Conservation (phyloP, 2,797 vertebrate species). For the Harpagifer antarcticus region DNA sequence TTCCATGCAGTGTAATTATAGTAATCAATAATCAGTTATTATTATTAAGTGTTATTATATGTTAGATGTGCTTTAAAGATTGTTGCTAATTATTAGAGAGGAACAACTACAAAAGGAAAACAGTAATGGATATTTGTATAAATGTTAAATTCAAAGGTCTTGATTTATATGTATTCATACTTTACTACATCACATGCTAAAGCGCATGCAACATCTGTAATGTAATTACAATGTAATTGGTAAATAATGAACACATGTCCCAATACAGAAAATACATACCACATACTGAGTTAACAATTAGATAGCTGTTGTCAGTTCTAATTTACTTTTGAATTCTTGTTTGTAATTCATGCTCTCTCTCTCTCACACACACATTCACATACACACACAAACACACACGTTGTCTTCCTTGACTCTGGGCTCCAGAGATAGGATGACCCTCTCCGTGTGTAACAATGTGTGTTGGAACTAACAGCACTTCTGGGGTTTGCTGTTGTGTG, state of each 20-base stretch:
- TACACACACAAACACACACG: not conserved
- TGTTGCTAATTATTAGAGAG: not conserved
- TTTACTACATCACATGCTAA: not conserved
- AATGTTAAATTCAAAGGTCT: not conserved
- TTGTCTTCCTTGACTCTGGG: constrained; percentile 38
- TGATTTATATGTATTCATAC: not conserved
- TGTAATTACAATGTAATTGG: not conserved
- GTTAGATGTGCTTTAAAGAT: not conserved
- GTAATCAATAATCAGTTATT: not conserved
- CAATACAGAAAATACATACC: not conserved
- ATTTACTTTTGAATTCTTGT: constrained; percentile 27
- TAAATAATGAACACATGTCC: not conserved
- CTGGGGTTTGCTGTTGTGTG: constrained; percentile 53
- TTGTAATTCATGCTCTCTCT: constrained; percentile 12
- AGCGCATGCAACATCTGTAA: not conserved
- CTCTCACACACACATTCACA: not conserved
- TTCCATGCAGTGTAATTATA: not conserved
- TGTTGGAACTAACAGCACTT: constrained; percentile 71
- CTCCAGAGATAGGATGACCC: constrained; percentile 62
- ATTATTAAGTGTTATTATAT: not conserved
- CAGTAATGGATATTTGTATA: not conserved
- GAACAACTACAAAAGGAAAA: not conserved
- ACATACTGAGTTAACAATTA: constrained; percentile 19
- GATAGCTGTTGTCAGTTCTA: constrained; percentile 2
- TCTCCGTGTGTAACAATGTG: constrained; percentile 65